Base-by-base conservation (phyloP, 2,113 vertebrate genomes). In the Neopipo cinnamomea region DNA sequence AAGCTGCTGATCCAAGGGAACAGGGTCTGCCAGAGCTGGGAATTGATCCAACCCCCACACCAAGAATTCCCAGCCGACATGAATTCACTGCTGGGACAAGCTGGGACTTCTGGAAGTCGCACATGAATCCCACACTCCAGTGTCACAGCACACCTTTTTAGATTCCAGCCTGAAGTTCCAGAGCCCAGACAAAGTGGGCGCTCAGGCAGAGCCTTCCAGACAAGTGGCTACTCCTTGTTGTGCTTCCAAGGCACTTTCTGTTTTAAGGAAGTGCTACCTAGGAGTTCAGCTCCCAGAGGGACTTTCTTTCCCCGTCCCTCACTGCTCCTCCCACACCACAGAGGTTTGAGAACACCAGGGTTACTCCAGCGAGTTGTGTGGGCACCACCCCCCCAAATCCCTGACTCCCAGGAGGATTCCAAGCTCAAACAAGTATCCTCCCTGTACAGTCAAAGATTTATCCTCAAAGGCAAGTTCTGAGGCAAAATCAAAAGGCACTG, bases 111-210 rank as follows among this genome's bases (percentile, higher is more conserved):
- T 14, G 14, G 30, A 63, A 56, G 35, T 5, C 37, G 22, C 33
- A 17, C 20, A 3, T 6, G 28, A 65, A 39, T 6, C 70, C 53
- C 14, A 23, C 4, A 28, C 8, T 50, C 20, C 20, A 39, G 37
- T 22, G 17, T 12, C 73, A n/a, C 0, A 30, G 44, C 28, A 22
- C 24, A 12, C 8, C 58, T 21, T 24, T 50, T 25, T 3, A 39
- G 44, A n/a, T 18, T 72, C 80, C 50, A 35, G 33, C 44, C 63
- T 56, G 5, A 42, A n/a, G 24, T 72, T 30, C 39, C 14, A 37
- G 19, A 39, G 33, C 22, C 5, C 37, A 24, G n/a, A 58, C 14
- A 20, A 58, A 50, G 42, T 1, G 0, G 44, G 25, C 0, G 1
- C 25, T 37, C 67, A 62, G 39, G 9, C 15, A 35, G 21, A 67